Conservation (phyloP, 2,888 invertebrate genomes). For the Ferdinandea cuprea region DNA sequence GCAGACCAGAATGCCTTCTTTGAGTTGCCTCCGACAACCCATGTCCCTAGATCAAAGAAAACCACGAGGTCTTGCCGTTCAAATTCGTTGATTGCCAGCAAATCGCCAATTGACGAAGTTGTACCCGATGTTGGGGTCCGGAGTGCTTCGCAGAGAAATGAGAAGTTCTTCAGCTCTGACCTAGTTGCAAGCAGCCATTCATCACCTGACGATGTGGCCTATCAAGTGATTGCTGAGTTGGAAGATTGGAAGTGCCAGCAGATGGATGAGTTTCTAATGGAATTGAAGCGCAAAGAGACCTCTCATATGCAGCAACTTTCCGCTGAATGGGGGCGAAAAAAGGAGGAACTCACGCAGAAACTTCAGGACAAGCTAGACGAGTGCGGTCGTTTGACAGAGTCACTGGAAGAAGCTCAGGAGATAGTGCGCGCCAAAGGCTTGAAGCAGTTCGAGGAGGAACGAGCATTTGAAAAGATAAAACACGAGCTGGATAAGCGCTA, state of each 20-base stretch:
- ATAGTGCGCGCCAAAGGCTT: slow-evolving; percentile 59
- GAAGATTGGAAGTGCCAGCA: slow-evolving; percentile 90
- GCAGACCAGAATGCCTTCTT: slow-evolving; percentile 11
- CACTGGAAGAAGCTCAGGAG: slow-evolving; percentile 82
- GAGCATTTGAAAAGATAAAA: slow-evolving; percentile 84
- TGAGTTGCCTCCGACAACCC: slow-evolving; percentile 65
- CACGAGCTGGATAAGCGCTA: slow-evolving; percentile 86
- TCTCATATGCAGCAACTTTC: slow-evolving; percentile 84
- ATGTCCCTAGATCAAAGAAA: background rate
- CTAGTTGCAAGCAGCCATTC: background rate
- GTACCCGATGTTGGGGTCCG: background rate
- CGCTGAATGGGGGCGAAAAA: slow-evolving; percentile 85
- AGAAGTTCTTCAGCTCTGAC: slow-evolving; percentile 17
- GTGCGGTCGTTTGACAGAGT: slow-evolving; percentile 85
- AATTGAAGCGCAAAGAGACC: slow-evolving; percentile 86
- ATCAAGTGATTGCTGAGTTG: slow-evolving; percentile 86
- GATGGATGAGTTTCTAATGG: slow-evolving; percentile 86
- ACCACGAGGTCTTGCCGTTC: background rate
- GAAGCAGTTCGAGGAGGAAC: slow-evolving; percentile 64
- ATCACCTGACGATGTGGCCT: slow-evolving; percentile 25
- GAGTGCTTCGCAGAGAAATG: slow-evolving; percentile 2
- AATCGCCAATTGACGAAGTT: too few species aligned
- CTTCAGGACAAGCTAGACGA: slow-evolving; percentile 85
- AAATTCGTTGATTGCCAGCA: too few species aligned
- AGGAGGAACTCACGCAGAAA: slow-evolving; percentile 85